phyloP scores from a whole-genome alignment of 2,797 vertebrate species.

The Clamator glandarius region DNA sequence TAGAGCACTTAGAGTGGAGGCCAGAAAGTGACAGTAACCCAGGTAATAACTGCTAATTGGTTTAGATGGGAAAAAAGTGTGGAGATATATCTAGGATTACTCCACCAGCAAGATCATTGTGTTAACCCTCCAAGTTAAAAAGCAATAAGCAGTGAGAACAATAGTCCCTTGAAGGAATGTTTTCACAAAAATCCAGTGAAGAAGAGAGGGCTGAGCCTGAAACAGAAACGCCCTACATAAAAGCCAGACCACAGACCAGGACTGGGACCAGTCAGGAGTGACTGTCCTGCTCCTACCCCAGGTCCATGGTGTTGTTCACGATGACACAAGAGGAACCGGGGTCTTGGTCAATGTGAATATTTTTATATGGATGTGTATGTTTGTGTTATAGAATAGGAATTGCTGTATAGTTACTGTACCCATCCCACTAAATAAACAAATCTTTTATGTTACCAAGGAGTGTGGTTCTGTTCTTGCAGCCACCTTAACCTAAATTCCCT shows the following conservation, averaged over 20 bases:
- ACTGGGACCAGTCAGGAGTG: neutral
- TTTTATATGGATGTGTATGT: neutral
- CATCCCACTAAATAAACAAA: neutral
- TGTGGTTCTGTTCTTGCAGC: neutral
- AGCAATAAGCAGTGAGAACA: neutral
- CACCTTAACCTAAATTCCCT: neutral
- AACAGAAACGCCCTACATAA: neutral
- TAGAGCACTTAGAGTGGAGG: neutral
- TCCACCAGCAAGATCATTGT: neutral
- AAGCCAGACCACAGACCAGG: neutral
- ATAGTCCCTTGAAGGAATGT: neutral
- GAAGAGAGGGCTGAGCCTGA: neutral
- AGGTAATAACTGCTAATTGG: neutral
- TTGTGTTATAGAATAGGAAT: neutral
- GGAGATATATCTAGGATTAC: neutral
- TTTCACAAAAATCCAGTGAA: neutral
- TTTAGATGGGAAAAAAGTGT: neutral
- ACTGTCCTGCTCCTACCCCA: neutral
- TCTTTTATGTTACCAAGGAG: neutral
- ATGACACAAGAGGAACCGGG: neutral
- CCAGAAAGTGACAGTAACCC: neutral
- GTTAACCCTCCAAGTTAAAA: neutral
- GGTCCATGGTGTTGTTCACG: too few species aligned
- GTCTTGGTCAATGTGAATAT: accelerated
- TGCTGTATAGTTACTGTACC: neutral